Base-by-base conservation (phyloP, 2,888 invertebrate genomes). In the Lasioglossum figueresi region DNA sequence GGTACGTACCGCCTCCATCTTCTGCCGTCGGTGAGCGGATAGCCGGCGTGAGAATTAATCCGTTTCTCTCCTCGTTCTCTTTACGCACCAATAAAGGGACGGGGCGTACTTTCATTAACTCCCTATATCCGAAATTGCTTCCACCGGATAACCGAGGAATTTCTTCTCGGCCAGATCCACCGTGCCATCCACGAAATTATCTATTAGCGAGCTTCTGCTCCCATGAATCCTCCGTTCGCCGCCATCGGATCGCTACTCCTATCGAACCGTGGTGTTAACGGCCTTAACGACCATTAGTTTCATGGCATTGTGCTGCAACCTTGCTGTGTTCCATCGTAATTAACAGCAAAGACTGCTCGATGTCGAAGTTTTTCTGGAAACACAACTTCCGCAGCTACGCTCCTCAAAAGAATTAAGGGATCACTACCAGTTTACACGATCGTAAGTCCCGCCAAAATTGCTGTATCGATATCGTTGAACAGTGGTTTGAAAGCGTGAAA, bases 31-130 rank as follows among this genome's bases (percentile, higher is more conserved):
- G 52, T 52, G 52, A 52, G 37, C n/a, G 52, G 71, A 88, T 68
- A 27, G 45, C 63, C 82, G 48, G 48, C 84, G 83, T 81, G 85
- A 89, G 76, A 82, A 86, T 88, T 86, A 88, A 85, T 71, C 79
- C 83, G 86, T 79, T 89, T 75, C 80, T 79, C 80, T 76, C 45
- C 70, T 79, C 63, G 78, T 75, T 59, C 74, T 40, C 66, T 74
- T 73, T 82, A 68, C 31, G 59, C 40, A 70, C 52, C 66, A 66
- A 75, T 84, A 79, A 76, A 82, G 77, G 71, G 48, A 70, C 59
- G 73, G 73, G 59, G 8, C 52, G 74, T 66, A 75, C 63, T 78
- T 79, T 79, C 74, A 74, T 84, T 74, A 78, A 74, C 77, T 84
- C 70, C n/a, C 59, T 40, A 77, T 70, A 56, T 82, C 45, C 82